A percentile compares a stretch with the other conserved stretches of the same genome.
Conservation (phyloP, 2,888 invertebrate genomes). For the Eilema sororculum region DNA sequence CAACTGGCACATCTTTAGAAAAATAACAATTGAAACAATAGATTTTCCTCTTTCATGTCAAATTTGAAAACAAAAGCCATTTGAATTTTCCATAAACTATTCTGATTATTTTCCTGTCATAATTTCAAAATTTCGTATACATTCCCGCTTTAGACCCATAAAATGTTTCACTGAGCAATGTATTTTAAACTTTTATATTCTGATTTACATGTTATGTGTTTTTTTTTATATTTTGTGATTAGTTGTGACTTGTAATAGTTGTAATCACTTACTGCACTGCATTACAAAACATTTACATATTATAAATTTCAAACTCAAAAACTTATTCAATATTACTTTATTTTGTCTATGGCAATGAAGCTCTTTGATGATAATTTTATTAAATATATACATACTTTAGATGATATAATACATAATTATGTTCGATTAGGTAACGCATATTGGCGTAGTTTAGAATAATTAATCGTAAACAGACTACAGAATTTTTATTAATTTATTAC, state of each 20-base stretch:
- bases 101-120: conserved; percentile 13
- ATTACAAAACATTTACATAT: too few relatives aligned
- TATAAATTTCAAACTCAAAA: too few relatives aligned
- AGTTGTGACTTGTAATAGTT: too few relatives aligned
- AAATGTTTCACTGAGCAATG: neutral
- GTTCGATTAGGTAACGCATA: too few relatives aligned
- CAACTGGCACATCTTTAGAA: conserved; percentile 73
- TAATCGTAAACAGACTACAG: too few relatives aligned
- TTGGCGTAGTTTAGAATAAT: too few relatives aligned
- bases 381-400: too few relatives aligned
- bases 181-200: neutral
- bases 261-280: too few relatives aligned
- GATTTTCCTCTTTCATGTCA: conserved; percentile 59
- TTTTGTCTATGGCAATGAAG: conserved; percentile 37
- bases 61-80: conserved; percentile 67
- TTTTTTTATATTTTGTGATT: too few relatives aligned
- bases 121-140: conserved; percentile 11
- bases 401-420: too few relatives aligned
- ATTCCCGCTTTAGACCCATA: conserved; percentile 16
- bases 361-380: neutral
- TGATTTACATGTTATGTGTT: neutral
- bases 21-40: conserved; percentile 74
- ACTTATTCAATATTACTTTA: neutral
- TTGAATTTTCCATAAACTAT: conserved; percentile 49
- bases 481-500: too few relatives aligned